Conservation (phyloP, 2,888 invertebrate species). For the Stenichneumon culpator region DNA sequence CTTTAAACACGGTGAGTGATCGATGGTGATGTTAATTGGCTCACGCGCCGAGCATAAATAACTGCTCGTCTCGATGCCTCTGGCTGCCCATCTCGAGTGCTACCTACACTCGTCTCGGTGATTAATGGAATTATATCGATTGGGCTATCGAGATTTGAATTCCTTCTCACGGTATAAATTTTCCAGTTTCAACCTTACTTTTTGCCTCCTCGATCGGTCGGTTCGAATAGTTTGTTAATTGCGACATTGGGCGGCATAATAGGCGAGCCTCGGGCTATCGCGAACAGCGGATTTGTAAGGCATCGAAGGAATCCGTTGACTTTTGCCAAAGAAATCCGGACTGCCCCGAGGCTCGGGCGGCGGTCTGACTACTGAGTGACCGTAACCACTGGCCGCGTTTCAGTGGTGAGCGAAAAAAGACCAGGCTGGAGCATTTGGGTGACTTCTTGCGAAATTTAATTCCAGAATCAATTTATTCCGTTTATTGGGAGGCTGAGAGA, state of each 20-base stretch:
- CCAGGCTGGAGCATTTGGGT: conserved; percentile 15
- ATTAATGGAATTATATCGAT: conserved; percentile 43
- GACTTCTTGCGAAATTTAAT: conserved; percentile 14
- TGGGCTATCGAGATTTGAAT: conserved; percentile 5
- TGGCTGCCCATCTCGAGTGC: conserved; percentile 28
- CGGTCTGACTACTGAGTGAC: conserved; percentile 42
- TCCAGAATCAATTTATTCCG: not conserved
- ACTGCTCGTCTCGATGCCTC: conserved; percentile 19
- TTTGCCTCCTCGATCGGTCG: not conserved
- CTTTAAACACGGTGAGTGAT: conserved; percentile 61
- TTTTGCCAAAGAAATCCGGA: conserved; percentile 3
- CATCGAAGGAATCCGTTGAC: conserved; percentile 16
- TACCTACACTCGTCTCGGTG: conserved; percentile 28
- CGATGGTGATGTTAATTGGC: conserved; percentile 56
- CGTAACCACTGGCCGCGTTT: conserved; percentile 38
- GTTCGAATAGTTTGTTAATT: conserved; percentile 1
- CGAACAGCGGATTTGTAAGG: not conserved
- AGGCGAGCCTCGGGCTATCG: conserved; percentile 12
- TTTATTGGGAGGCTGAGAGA: not conserved
- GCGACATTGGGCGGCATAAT: not conserved
- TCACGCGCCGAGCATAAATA: conserved; percentile 56
- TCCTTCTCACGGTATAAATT: not conserved
- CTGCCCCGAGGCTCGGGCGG: conserved; percentile 14
- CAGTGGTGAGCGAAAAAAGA: not conserved
- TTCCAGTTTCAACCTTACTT: not conserved